Base-by-base conservation (phyloP, 1,140 invertebrate genomes). In the Meloidogyne exigua region DNA sequence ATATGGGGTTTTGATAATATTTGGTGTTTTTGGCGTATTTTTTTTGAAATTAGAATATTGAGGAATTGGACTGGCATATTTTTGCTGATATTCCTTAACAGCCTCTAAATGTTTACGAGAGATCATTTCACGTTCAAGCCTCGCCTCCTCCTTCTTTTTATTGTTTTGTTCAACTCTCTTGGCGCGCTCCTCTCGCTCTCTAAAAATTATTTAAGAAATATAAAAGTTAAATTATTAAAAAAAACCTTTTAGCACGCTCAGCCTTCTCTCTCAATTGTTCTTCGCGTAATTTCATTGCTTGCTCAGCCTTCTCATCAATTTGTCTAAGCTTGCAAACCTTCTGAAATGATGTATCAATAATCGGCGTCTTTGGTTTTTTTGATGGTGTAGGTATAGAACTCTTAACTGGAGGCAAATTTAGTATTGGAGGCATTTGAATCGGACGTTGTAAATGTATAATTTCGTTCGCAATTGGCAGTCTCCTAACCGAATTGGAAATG, bases 101-200 rank as follows among this genome's bases (percentile, higher is more conserved):
- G 21, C 28, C 21, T 57, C 68, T 32, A 65, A 23, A 11, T 75
- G 71, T 25, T 4, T 21, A 10, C 63, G 74, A 0, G 32, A 25
- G 5, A 18, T 15, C 12, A 68, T 57, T 32, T 76, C 72, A 18
- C 74, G 70, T 57, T 67, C 66, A 44, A 64, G 39, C n/a, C 68
- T 12, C 2, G 66, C 72, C 10, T 62, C 76, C 36, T 78, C 76
- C 32, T 78, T 65, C 10, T 66, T 23, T 10, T 23, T 23, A 57
- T 69, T 67, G n/a, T 78, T 78, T 26, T 76, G 32, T 32, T 78
- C 69, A 11, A 78, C 76, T 15, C 76, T 32, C 15, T 76, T 66
- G 1, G n/a, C 39, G 3, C 64, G 62, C 25, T 78, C 76, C 26
- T 78, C 76, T 4, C 65, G 42, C 5, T 75, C 76, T 26, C 76